Evolutionary conservation across 2,113 vertebrate genomes (phyloP).

Genomic region (Alectura lathami): DNA sequence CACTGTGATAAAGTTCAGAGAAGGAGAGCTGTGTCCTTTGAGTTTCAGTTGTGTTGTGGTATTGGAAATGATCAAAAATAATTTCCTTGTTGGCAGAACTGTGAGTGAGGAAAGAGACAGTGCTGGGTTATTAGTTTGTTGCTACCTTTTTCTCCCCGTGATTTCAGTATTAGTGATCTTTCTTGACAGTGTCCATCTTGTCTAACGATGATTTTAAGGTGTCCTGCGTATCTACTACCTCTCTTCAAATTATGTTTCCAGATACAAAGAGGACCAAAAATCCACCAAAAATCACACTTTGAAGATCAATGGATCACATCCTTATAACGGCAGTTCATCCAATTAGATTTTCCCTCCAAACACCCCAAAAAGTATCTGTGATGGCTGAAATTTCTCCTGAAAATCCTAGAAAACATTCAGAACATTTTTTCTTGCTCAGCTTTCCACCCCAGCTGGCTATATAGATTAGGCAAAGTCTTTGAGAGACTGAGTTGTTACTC

Average conservation of each 20-base stretch:
- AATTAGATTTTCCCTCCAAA: not conserved
- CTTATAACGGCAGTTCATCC: not conserved
- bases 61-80: conserved; percentile 11
- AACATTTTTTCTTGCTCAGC: not conserved
- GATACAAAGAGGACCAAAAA: not conserved
- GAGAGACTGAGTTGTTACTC: not conserved
- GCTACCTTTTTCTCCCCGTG: not conserved
- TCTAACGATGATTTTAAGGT: not conserved
- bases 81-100: conserved; percentile 9
- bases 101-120: not conserved
- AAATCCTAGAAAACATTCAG: not conserved
- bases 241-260: not conserved
- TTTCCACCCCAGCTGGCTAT: not conserved
- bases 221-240: not conserved
- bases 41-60: not conserved
- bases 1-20: not conserved
- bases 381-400: not conserved
- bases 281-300: not conserved
- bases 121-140: not conserved
- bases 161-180: not conserved
- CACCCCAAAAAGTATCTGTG: not conserved
- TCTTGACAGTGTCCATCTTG: not conserved
- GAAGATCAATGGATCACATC: not conserved
- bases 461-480: not conserved
- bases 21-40: not conserved